A percentile compares a stretch with the other conserved stretches of the same genome.
phyloP scores from a whole-genome alignment of 2,888 invertebrate genomes.

The Hirtodrosophila duncani region DNA sequence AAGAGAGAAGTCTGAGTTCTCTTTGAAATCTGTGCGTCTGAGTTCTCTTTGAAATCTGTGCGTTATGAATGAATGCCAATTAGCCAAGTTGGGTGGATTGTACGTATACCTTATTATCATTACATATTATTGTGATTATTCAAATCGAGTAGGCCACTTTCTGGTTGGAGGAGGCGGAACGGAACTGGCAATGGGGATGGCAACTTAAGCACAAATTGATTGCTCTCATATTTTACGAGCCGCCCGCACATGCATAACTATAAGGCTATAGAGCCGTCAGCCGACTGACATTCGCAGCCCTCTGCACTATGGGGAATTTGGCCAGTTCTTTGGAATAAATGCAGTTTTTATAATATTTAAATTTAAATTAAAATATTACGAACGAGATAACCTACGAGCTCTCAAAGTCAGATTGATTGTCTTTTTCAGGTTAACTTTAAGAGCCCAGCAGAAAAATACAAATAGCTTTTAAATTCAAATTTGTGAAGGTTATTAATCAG shows the following conservation, averaged over 20 bases:
- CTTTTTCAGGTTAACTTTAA: too few relatives aligned
- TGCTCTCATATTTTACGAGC: conserved; percentile 32
- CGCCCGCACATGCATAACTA: not conserved
- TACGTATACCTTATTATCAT: conserved; percentile 45
- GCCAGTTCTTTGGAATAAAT: too few relatives aligned
- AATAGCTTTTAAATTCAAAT: too few relatives aligned
- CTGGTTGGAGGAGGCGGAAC: too few relatives aligned
- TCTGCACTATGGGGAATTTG: too few relatives aligned
- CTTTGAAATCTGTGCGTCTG: conserved; percentile 7
- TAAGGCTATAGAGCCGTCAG: conserved; percentile 13
- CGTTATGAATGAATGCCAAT: conserved; percentile 61
- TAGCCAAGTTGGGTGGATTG: conserved; percentile 40
- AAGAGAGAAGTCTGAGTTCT: not conserved
- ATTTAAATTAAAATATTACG: too few relatives aligned
- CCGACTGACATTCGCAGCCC: too few relatives aligned
- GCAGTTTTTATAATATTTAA: too few relatives aligned
- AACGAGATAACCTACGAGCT: too few relatives aligned
- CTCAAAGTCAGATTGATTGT: too few relatives aligned
- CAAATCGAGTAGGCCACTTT: conserved; percentile 17
- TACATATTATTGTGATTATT: conserved; percentile 25
- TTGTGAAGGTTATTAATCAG: too few relatives aligned
- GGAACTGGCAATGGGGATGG: conserved; percentile 5
- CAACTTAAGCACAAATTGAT: conserved; percentile 42
- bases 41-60: not conserved
- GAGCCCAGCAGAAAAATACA: too few relatives aligned